Evolutionary conservation across 2,888 invertebrate genomes (phyloP), one percentile per base, ranked within the genome.

Genomic region (Bombyx huttoni): DNA sequence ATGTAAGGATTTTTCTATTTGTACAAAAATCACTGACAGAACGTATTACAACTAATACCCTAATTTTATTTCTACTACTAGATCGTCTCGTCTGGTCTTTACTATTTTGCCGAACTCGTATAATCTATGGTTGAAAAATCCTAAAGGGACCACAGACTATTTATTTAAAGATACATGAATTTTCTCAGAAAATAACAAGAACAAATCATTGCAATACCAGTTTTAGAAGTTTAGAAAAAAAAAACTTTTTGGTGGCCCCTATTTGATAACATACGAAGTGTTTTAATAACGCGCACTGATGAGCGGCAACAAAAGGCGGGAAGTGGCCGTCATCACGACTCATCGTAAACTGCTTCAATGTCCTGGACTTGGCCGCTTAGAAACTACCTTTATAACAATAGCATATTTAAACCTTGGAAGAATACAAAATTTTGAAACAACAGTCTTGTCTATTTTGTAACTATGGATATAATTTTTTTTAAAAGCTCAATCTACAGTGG

Each of bases 281-380:
- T 53, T 55, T 53, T 55, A 50, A 50, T 53, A 55, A 51, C 52
- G 53, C 50, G 53, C 55, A 53, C 52, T 65, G 64, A 61, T 55
- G 60, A 52, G 59, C 53, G 56, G 51, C 55, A 68, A 82, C 78
- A 81, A 83, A 70, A 58, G 69, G 60, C 77, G 75, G 81, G 81
- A 81, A 81, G 65, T 73, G 67, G 59, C 70, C 67, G 70, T 79
- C 76, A 75, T 48, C 56, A 50, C 51, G 51, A n/a, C 48, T 46
- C 48, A 45, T 51, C 53, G 53, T 51, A 53, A 53, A 51, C 50
- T 50, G 34, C 45, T 40, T 40, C 40, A 40, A 12, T 51, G 12
- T 7, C 40, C 40, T 40, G 7, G 40, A 40, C 40, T 8, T 40
- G 40, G 40, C 40, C 40, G 40, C 40, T 40, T 40, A 40, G 40